phyloP scores from a whole-genome alignment of 2,888 invertebrate genomes.

The Temnothorax rugatulus region DNA sequence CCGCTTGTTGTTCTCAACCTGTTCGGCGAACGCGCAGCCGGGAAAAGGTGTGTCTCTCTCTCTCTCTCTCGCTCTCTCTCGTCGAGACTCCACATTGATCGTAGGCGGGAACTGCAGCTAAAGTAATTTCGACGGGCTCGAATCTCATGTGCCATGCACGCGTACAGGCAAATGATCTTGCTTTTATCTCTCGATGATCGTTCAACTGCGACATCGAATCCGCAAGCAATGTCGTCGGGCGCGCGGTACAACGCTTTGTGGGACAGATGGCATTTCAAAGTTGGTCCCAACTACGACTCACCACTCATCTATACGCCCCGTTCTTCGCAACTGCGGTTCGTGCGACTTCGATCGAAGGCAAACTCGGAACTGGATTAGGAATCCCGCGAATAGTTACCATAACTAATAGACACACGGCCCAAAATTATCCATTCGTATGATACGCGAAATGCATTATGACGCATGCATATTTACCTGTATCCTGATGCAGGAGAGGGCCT shows the following conservation, averaged over 20 bases:
- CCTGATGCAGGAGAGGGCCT: neutral
- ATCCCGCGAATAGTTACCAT: conserved; percentile 78
- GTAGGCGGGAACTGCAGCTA: neutral
- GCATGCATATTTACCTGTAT: conserved; percentile 17
- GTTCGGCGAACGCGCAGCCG: neutral
- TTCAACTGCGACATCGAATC: conserved; percentile 24
- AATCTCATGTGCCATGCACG: neutral
- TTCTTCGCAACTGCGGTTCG: conserved; percentile 66
- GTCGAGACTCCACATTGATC: neutral
- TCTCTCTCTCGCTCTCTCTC: neutral
- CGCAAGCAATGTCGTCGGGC: neutral
- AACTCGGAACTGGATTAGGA: conserved; percentile 82
- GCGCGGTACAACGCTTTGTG: conserved; percentile 26
- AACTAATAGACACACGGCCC: conserved; percentile 75
- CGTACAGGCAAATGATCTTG: neutral
- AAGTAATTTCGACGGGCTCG: conserved; percentile 5
- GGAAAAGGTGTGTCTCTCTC: neutral
- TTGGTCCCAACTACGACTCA: conserved; percentile 61
- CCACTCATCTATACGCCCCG: conserved; percentile 57
- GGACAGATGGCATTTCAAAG: conserved; percentile 72
- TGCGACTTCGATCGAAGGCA: conserved; percentile 72
- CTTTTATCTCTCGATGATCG: conserved; percentile 19
- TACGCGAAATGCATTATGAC: conserved; percentile 47
- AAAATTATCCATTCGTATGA: conserved; percentile 68
- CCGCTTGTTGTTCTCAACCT: conserved; percentile 12